These are phyloP conservation scores for Rhodinocichla rosea DNA, from an alignment of 2,113 vertebrate genomes.

Conservation along the genomic window DNA sequence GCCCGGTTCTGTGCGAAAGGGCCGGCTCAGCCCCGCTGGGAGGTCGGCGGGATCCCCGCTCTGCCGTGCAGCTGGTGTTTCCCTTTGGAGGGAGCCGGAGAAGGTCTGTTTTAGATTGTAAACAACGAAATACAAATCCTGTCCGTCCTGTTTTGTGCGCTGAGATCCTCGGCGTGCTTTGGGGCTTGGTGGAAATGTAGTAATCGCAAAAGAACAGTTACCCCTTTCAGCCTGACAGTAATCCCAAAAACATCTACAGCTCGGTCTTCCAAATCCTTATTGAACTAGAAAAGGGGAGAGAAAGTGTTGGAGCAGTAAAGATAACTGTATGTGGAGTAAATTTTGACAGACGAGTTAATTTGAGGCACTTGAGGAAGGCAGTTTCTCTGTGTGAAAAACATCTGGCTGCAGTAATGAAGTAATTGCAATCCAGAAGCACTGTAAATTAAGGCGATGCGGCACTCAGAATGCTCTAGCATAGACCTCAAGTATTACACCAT, in stretches of 20 bases:
- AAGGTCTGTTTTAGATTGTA: neutral
- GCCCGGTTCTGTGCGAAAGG: neutral
- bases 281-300: neutral
- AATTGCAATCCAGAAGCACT: neutral
- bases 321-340: neutral
- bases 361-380: neutral
- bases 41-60: neutral
- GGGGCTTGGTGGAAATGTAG: neutral
- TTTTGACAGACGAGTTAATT: neutral
- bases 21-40: neutral
- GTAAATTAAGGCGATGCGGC: neutral
- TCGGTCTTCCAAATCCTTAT: neutral
- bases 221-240: neutral
- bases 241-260: fast-evolving
- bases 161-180: neutral
- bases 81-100: neutral
- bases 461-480: neutral
- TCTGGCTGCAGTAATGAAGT: neutral
- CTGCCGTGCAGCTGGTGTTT: neutral
- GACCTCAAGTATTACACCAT: neutral
- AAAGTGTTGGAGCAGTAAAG: neutral
- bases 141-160: neutral
- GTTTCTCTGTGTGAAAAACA: neutral
- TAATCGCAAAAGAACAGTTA: neutral
- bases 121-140: neutral